These are phyloP conservation scores for Pherbina coryleti DNA, from an alignment of 2,888 invertebrate genomes.

Conservation along the genomic window DNA sequence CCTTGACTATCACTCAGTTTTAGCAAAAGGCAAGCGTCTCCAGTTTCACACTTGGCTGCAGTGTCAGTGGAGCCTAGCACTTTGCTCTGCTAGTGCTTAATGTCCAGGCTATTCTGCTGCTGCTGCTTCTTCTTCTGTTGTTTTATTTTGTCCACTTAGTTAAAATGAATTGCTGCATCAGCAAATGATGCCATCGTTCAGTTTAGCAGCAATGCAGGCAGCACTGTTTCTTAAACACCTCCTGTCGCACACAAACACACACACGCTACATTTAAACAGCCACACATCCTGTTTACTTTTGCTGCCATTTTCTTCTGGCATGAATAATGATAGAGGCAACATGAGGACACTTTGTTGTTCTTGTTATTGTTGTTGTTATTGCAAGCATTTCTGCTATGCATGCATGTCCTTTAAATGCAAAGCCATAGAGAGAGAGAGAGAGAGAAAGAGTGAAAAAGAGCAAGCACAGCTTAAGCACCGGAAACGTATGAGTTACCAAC, in stretches of 20 bases:
- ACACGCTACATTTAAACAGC: not conserved
- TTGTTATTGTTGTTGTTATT: not conserved
- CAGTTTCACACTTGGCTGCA: too few species aligned
- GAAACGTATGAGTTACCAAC: not conserved
- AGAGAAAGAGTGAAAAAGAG: not conserved
- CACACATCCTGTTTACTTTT: not conserved
- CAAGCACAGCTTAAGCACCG: not conserved
- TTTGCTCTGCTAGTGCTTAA: too few species aligned
- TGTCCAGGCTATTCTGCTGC: not conserved
- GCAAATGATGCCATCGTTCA: slow-evolving; percentile 30
- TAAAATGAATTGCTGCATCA: slow-evolving; percentile 40
- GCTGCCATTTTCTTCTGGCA: not conserved
- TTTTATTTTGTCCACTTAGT: slow-evolving; percentile 13
- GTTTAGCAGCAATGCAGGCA: not conserved
- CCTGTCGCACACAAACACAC: not conserved
- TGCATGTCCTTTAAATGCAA: slow-evolving; percentile 1
- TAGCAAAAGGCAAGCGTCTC: too few species aligned
- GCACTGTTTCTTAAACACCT: not conserved
- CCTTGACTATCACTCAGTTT: too few species aligned
- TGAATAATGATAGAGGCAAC: slow-evolving; percentile 11
- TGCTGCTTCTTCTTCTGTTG: slow-evolving; percentile 5
- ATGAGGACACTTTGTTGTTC: slow-evolving; percentile 1
- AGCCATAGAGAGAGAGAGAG: not conserved
- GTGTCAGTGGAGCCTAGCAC: too few species aligned
- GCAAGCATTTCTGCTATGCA: not conserved